Percentiles rank a stretch among this genome's conserved stretches.
These are phyloP conservation scores for Motacilla alba DNA, from an alignment of 2,113 vertebrate species.

Conservation along the genomic window DNA sequence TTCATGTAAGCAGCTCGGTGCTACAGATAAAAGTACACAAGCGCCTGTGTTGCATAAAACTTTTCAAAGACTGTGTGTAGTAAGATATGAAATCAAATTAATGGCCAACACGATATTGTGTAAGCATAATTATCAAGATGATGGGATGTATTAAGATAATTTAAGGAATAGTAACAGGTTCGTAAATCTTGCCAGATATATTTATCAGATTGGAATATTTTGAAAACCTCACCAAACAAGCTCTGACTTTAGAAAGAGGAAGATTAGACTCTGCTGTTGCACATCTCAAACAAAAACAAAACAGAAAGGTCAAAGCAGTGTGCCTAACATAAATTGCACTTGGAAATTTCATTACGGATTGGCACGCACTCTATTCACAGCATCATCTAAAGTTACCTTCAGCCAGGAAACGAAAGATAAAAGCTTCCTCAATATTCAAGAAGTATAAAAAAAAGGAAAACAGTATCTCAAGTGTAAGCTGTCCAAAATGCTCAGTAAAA, in stretches of 20 bases:
- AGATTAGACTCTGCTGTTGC: slow-evolving; percentile 25
- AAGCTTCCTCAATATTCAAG: slow-evolving; percentile 7
- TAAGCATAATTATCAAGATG: slow-evolving; percentile 48
- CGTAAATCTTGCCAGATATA: slow-evolving; percentile 47
- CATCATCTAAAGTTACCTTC: slow-evolving; percentile 11
- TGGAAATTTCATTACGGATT: slow-evolving; percentile 40
- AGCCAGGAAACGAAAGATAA: slow-evolving; percentile 20
- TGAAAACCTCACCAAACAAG: slow-evolving; percentile 55
- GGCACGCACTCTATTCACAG: background rate
- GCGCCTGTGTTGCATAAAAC: slow-evolving; percentile 7
- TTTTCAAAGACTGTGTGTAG: background rate
- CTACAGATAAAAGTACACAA: slow-evolving; percentile 14
- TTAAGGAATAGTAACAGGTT: slow-evolving; percentile 46
- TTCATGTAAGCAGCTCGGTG: background rate
- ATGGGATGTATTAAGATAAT: slow-evolving; percentile 44
- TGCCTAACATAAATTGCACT: slow-evolving; percentile 21
- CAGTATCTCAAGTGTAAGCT: background rate
- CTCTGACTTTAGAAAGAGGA: slow-evolving; percentile 51
- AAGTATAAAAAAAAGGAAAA: background rate
- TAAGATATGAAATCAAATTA: slow-evolving; percentile 47
- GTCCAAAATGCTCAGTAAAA: background rate
- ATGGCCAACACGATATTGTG: slow-evolving; percentile 33
- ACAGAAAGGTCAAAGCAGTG: slow-evolving; percentile 31
- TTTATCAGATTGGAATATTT: slow-evolving; percentile 61
- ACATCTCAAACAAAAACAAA: slow-evolving; percentile 44